Percentiles rank a stretch among this genome's conserved stretches.
Evolutionary conservation across 2,797 vertebrate genomes (phyloP).

Genomic region (Rhinophrynus dorsalis): DNA sequence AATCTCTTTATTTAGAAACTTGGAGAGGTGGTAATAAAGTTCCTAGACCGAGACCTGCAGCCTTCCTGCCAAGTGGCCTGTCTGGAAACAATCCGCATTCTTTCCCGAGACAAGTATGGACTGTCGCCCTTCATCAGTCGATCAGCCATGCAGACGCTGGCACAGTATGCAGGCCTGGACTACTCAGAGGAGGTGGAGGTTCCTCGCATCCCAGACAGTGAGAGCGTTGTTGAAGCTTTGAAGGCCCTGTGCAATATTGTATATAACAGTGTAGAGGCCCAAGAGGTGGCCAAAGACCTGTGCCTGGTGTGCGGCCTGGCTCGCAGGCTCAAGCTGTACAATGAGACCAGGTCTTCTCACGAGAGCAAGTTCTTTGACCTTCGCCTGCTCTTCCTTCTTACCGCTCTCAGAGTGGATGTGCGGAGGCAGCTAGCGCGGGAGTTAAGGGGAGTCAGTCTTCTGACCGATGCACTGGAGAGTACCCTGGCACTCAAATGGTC

Average conservation of each 20-base stretch:
- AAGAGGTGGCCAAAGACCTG: slow-evolving; percentile 71
- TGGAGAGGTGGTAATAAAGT: slow-evolving; percentile 66
- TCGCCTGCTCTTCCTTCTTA: slow-evolving; percentile 76
- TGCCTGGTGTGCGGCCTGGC: slow-evolving; percentile 68
- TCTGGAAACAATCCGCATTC: slow-evolving; percentile 70
- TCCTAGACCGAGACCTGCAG: slow-evolving; percentile 56
- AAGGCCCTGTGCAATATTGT: slow-evolving; percentile 77
- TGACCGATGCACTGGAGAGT: slow-evolving; percentile 67
- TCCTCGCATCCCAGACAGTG: slow-evolving; percentile 48
- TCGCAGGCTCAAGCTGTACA: slow-evolving; percentile 59
- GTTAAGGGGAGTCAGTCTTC: slow-evolving; percentile 65
- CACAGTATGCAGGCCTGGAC: slow-evolving; percentile 64
- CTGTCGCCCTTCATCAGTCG: slow-evolving; percentile 69
- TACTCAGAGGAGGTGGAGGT: slow-evolving; percentile 53
- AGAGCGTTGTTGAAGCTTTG: slow-evolving; percentile 72
- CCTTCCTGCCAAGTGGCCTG: slow-evolving; percentile 60
- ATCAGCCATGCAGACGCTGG: slow-evolving; percentile 62
- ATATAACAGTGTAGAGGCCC: slow-evolving; percentile 77
- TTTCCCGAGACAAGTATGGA: slow-evolving; percentile 73
- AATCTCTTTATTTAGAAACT: slow-evolving; percentile 68
- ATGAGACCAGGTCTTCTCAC: slow-evolving; percentile 57
- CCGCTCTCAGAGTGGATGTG: slow-evolving; percentile 72
- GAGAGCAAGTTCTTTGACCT: slow-evolving; percentile 75
- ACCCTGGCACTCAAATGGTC: slow-evolving; percentile 70
- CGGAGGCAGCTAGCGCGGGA: slow-evolving; percentile 62